Conservation (phyloP, 2,888 invertebrate genomes). For the Oegoconia quadripuncta region DNA sequence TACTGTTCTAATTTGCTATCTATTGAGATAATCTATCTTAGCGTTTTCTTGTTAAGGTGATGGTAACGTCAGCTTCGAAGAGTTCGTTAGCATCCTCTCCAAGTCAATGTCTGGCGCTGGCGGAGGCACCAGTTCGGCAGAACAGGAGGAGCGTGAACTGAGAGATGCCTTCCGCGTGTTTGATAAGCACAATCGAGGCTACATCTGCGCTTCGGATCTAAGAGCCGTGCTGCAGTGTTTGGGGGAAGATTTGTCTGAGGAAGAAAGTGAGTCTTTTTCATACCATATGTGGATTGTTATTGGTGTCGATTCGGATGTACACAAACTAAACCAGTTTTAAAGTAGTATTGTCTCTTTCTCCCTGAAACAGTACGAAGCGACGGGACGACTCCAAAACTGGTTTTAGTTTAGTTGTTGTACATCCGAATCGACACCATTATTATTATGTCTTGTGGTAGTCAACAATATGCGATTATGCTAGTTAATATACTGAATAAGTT, state of each 20-base stretch:
- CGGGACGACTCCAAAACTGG: no score
- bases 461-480: no score
- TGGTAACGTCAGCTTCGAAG: slow-evolving; percentile 93
- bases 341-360: background rate
- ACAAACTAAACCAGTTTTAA: background rate
- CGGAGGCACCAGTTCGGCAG: slow-evolving; percentile 81
- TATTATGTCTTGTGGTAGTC: no score
- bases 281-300: no score
- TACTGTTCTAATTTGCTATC: background rate
- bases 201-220: slow-evolving; percentile 93
- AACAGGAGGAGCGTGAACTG: slow-evolving; percentile 90
- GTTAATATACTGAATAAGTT: no score
- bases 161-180: slow-evolving; percentile 93
- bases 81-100: slow-evolving; percentile 91
- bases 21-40: background rate
- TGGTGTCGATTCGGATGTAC: no score
- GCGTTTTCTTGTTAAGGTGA: slow-evolving; percentile 83
- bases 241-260: slow-evolving; percentile 92
- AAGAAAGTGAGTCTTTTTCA: slow-evolving; percentile 85
- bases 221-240: slow-evolving; percentile 92
- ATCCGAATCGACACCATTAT: no score
- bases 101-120: slow-evolving; percentile 84
- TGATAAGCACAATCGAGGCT: slow-evolving; percentile 95
- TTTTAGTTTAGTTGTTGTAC: no score
- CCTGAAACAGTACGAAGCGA: no score